These are phyloP conservation scores for Lasioglossum malachurum DNA, from an alignment of 2,888 invertebrate genomes.

Conservation along the genomic window DNA sequence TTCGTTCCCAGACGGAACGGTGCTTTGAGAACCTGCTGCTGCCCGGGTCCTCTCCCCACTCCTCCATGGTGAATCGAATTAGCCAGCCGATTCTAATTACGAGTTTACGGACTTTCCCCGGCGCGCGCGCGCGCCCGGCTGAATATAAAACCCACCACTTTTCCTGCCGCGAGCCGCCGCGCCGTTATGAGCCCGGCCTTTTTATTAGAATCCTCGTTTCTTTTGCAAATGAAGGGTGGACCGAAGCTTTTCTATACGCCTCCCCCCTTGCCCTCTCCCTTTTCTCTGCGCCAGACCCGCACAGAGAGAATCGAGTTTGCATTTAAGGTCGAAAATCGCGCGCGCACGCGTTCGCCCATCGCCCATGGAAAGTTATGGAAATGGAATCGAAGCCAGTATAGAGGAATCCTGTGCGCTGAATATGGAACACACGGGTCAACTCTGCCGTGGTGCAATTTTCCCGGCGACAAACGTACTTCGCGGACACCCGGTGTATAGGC, in stretches of 20 bases:
- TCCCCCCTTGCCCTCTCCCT: background rate
- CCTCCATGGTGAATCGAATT: constrained; percentile 33
- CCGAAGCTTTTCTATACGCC: background rate
- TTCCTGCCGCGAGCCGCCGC: background rate
- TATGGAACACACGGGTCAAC: background rate
- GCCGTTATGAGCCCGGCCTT: constrained; percentile 19
- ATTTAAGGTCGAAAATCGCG: constrained; percentile 18
- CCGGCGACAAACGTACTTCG: background rate
- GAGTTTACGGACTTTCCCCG: constrained; percentile 34
- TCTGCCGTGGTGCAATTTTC: background rate
- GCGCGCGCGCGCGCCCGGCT: background rate
- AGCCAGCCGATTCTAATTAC: constrained; percentile 49
- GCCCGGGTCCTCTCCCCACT: background rate
- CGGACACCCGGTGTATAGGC: constrained; percentile 14
- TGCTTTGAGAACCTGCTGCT: constrained; percentile 4
- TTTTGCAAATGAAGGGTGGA: constrained; percentile 30
- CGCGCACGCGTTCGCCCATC: background rate
- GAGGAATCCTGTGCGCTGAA: background rate
- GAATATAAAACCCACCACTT: constrained; percentile 27
- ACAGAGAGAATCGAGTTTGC: constrained; percentile 9
- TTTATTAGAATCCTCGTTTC: constrained; percentile 15
- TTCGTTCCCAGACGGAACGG: background rate
- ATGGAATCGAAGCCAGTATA: background rate
- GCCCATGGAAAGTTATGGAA: constrained; percentile 11
- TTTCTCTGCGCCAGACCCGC: background rate